Evolutionary conservation across 2,797 vertebrate genomes (phyloP), one percentile per base, ranked within the genome.

Genomic region (Sebastes reedi): DNA sequence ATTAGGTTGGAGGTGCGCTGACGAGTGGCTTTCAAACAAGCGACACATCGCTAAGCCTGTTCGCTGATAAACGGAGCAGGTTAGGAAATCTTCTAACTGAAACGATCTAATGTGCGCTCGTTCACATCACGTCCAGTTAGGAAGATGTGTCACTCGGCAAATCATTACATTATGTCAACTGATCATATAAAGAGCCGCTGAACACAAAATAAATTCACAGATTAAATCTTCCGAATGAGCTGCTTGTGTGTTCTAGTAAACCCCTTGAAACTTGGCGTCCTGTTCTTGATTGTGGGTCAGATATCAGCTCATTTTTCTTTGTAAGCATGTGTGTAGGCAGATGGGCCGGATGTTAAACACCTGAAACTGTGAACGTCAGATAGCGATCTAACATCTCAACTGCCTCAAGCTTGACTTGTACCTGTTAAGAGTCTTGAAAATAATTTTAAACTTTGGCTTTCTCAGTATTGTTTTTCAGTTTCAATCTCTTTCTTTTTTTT

Each of bases 291-390:
- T 16, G 14, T 32, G 46, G 25, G 32, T 14, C 18, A 39, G 4
- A 50, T 59, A 54, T 67, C 8, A 7, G 58, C 4, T 27, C 1
- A 0, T 5, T 20, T 20, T 14, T 34, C 30, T 18, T 1, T 3
- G 30, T 34, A 22, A 64, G 3, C 9, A 16, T 24, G 3, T n/a
- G 11, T 39, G 36, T 12, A 8, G 8, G 27, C 30, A 67, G 60
- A 68, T 4, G 12, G 5, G 29, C 75, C 18, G 8, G 72, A 78
- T 81, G 60, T 79, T 20, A 11, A 65, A 25, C 46, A 18, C n/a
- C 46, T 70, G 29, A 52, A 77, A 71, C 22, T 0, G 14, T 32
- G 4, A 71, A 1, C 6, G 36, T 27, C 18, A 36, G 60, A 78
- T 74, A 25, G 3, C 2, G 25, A 59, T 64, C 20, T 25, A 39